Evolutionary conservation across 2,888 invertebrate genomes (phyloP), one percentile per base, ranked within the genome.

Genomic region (Ditylenchus weischeri): DNA sequence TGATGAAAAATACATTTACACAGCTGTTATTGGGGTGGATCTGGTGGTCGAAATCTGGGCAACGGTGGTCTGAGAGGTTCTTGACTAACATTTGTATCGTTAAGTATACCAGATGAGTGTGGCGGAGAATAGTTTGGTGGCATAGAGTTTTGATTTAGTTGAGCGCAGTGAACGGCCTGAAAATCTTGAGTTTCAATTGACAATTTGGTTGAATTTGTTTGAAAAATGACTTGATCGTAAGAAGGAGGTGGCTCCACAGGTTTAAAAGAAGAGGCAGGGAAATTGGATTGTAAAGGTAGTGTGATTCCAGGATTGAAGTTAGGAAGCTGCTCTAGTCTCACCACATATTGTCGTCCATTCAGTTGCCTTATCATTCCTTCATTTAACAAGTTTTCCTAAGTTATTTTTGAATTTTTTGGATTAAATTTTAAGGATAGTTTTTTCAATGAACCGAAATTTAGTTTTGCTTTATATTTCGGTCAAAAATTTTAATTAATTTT

Each of bases 201-300:
- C 3, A 43, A 13, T 3, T 43, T 43, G 43, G 8, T 43, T 15
- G 2, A 62, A 48, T n/a, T 18, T 19, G 15, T 5, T 19, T 57
- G 23, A 35, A n/a, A 5, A 51, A 21, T 23, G 15, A 69, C 78
- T 65, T 77, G 77, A 50, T 79, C 79, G 65, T 79, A 79, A 36
- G 74, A 65, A 0, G 79, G 79, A 11, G 79, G 72, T 35, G 73
- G 73, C 29, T 73, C 72, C 19, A 73, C 19, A 10, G 65, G 65
- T 23, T 72, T 72, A 43, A 60, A 70, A n/a, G 49, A 69, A 15
- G 48, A 6, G 1, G 38, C n/a, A 11, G 36, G 43, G n/a, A 47
- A n/a, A 18, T 65, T 50, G 11, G 29, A 48, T 18, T 57, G 54
- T 19, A 47, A 29, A 5, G 50, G 21, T 21, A 13, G 23, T 38